phyloP scores from a whole-genome alignment of 2,797 vertebrate genomes.

The Epinephelus awoara region DNA sequence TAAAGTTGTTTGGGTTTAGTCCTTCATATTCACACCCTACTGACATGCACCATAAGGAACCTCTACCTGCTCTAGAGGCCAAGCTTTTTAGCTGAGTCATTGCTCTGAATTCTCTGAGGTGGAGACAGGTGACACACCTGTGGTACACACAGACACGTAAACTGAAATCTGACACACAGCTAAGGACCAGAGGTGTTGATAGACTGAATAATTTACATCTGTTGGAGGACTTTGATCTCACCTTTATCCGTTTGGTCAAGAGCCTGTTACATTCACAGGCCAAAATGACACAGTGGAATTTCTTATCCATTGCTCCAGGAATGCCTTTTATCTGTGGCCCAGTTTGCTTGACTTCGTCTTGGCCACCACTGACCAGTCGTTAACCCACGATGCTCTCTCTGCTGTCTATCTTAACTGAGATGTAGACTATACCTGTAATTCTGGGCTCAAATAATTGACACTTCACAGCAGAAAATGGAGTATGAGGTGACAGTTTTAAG shows the following conservation, averaged over 20 bases:
- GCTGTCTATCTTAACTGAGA: not conserved
- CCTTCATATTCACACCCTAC: not conserved
- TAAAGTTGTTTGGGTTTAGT: not conserved
- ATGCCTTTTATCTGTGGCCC: constrained; percentile 35
- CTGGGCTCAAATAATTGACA: constrained; percentile 3
- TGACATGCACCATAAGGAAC: not conserved
- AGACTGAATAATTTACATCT: constrained; percentile 54
- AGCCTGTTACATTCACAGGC: constrained; percentile 14
- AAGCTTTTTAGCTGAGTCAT: constrained; percentile 9
- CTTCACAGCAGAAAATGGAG: not conserved
- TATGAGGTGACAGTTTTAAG: constrained; percentile 1
- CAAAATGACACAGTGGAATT: constrained; percentile 32
- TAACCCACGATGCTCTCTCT: not conserved
- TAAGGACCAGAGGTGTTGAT: constrained; percentile 32
- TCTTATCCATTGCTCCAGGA: constrained; percentile 46
- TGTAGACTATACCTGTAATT: constrained; percentile 1
- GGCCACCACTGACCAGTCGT: constrained; percentile 10
- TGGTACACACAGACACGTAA: not conserved
- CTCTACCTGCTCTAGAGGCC: not conserved
- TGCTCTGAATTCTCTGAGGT: not conserved
- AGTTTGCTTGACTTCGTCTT: constrained; percentile 12
- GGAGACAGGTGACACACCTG: not conserved
- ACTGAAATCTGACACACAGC: constrained; percentile 39
- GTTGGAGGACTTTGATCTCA: constrained; percentile 45
- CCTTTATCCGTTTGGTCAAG: constrained; percentile 8